phyloP scores from a whole-genome alignment of 2,797 vertebrate genomes.

The Pachyuromys duprasi region DNA sequence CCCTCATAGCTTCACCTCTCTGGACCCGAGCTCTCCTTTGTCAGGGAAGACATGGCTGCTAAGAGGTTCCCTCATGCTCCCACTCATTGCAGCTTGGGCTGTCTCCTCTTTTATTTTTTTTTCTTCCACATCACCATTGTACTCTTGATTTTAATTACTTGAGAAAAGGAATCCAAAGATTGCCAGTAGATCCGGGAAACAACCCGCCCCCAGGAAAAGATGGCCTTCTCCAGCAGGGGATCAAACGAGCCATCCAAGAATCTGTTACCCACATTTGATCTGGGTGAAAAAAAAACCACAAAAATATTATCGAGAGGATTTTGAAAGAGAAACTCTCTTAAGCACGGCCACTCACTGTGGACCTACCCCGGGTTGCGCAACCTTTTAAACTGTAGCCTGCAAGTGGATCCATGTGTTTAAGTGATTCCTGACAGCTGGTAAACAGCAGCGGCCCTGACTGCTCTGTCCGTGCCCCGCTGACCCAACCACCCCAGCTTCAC shows the following conservation, averaged over 20 bases:
- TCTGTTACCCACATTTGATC: not conserved
- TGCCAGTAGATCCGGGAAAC: not conserved
- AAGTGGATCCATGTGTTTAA: accelerated
- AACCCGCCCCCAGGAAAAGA: not conserved
- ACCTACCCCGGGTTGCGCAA: no score
- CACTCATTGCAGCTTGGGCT: no score
- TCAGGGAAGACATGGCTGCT: not conserved
- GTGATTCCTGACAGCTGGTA: not conserved
- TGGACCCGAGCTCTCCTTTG: not conserved
- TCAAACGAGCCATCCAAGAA: not conserved
- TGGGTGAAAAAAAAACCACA: not conserved
- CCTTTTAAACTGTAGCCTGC: no score
- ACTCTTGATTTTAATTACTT: not conserved
- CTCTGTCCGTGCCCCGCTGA: not conserved
- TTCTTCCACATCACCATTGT: not conserved
- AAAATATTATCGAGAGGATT: not conserved
- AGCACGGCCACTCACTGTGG: not conserved
- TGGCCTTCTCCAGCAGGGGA: not conserved
- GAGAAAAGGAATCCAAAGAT: not conserved
- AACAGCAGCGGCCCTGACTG: not conserved
- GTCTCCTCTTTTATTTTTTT: not conserved
- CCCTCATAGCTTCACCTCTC: not conserved
- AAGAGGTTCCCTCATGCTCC: not conserved
- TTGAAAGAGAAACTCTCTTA: not conserved
- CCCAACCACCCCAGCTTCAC: not conserved